Percentiles rank a stretch among this genome's conserved stretches.
Evolutionary conservation across 2,113 vertebrate species (phyloP).

Genomic region (Climacteris rufus): DNA sequence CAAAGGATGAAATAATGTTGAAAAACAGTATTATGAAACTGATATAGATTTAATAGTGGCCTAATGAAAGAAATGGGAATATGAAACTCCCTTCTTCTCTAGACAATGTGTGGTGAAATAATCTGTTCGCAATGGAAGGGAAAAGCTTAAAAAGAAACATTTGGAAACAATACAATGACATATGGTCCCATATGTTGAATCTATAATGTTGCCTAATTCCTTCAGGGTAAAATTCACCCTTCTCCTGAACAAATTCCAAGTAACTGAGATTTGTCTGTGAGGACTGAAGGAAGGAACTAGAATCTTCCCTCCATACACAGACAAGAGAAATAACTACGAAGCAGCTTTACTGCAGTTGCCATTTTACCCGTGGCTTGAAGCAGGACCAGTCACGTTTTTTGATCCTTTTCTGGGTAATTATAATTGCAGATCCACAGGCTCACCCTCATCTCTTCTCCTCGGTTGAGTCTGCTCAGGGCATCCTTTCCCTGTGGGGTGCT

Average conservation of each 20-base stretch:
- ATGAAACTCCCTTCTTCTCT: conserved; percentile 10
- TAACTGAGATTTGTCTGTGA: background rate
- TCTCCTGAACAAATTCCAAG: conserved; percentile 40
- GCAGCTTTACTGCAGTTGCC: background rate
- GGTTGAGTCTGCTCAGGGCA: background rate
- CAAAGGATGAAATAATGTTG: conserved; percentile 28
- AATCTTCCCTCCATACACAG: background rate
- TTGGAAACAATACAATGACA: conserved; percentile 57
- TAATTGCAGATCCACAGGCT: background rate
- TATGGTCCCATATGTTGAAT: conserved; percentile 44
- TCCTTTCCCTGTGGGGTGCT: background rate
- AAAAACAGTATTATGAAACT: conserved; percentile 39
- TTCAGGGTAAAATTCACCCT: conserved; percentile 18
- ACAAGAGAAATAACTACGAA: background rate
- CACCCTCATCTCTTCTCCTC: background rate
- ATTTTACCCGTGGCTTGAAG: background rate
- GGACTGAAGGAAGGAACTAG: background rate
- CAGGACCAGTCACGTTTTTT: background rate
- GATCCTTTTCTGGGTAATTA: background rate
- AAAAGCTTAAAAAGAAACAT: conserved; percentile 38
- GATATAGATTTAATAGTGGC: conserved; percentile 27
- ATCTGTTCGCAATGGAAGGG: background rate
- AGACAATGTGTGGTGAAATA: conserved; percentile 25
- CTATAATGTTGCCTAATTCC: conserved; percentile 13
- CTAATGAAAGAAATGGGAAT: conserved; percentile 29